Percentiles rank a stretch among this genome's conserved stretches.
Evolutionary conservation across 2,888 invertebrate species (phyloP).

Genomic region (Spilosoma lubricipeda): DNA sequence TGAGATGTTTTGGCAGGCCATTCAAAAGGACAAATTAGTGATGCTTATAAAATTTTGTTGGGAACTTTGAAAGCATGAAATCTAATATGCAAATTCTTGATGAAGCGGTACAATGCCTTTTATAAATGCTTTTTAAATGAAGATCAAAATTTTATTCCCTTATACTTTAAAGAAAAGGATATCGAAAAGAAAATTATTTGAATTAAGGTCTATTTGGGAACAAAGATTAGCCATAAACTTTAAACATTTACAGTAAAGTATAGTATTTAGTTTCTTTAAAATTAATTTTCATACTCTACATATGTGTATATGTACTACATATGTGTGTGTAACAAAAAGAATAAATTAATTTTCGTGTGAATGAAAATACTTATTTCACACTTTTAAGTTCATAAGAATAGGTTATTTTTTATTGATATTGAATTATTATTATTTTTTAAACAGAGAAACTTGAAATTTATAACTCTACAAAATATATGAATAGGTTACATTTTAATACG

Average conservation of each 20-base stretch:
- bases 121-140: constrained; percentile 24
- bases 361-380: no score
- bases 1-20: constrained; percentile 61
- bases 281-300: not conserved
- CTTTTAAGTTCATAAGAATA: no score
- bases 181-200: constrained; percentile 58
- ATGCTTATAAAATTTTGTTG: constrained; percentile 60
- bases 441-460: no score
- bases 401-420: no score
- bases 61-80: constrained; percentile 32
- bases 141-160: not conserved
- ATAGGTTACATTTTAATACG: no score
- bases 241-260: no score
- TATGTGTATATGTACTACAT: no score
- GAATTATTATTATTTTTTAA: no score
- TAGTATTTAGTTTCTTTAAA: not conserved
- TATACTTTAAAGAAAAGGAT: constrained; percentile 5
- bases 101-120: constrained; percentile 26
- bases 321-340: no score
- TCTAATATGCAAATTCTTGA: constrained; percentile 21
- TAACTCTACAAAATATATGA: no score
- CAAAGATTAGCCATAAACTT: not conserved
- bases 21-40: constrained; percentile 51
- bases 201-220: not conserved
- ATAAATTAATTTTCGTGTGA: no score